Conservation (phyloP, 1,140 invertebrate species). For the Diuraphis noxia region DNA sequence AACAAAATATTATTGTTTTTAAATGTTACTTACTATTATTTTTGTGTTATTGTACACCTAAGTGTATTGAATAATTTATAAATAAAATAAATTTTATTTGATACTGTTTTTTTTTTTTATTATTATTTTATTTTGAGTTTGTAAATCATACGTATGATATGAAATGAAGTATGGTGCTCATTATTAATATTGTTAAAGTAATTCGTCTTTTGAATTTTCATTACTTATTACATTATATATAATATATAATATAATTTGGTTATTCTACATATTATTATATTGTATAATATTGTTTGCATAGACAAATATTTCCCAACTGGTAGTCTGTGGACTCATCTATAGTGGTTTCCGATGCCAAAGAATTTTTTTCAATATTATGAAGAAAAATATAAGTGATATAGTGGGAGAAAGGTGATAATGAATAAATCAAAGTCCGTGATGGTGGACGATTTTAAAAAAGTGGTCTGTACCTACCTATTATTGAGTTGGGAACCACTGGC, state of each 20-base stretch:
- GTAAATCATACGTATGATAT: neutral
- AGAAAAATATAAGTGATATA: too few relatives aligned
- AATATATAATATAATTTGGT: neutral
- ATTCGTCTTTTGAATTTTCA: neutral
- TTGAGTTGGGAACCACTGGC: too few relatives aligned
- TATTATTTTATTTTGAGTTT: neutral
- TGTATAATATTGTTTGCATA: neutral
- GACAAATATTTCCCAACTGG: too few relatives aligned
- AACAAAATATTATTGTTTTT: neutral
- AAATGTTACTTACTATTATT: neutral
- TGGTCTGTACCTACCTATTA: too few relatives aligned
- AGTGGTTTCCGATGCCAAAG: too few relatives aligned
- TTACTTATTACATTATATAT: neutral
- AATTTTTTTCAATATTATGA: too few relatives aligned
- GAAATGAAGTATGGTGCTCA: neutral
- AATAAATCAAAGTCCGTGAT: too few relatives aligned
- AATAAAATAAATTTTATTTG: conserved; percentile 18
- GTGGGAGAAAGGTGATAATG: too few relatives aligned
- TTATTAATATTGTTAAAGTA: neutral
- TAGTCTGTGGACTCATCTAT: too few relatives aligned
- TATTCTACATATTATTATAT: neutral
- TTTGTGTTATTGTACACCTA: conserved; percentile 7
- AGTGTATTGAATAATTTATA: conserved; percentile 3
- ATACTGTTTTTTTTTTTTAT: neutral
- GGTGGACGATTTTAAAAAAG: too few relatives aligned